Percentiles rank a stretch among this genome's conserved stretches.
phyloP scores from a whole-genome alignment of 2,888 invertebrate species.

The Hydropsyche betteni region DNA sequence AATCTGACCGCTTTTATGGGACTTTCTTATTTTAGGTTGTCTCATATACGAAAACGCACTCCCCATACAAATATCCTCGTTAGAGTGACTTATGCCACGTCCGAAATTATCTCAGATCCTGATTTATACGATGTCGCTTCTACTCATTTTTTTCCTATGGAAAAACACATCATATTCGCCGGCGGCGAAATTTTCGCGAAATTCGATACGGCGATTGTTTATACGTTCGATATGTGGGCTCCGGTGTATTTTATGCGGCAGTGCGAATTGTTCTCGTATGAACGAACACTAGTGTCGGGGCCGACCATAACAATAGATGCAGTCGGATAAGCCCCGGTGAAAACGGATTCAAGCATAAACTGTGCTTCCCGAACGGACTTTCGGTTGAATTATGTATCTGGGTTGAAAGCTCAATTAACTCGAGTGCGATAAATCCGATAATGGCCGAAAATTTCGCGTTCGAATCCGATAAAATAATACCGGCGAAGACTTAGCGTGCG shows the following conservation, averaged over 20 bases:
- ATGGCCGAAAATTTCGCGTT: constrained; percentile 24
- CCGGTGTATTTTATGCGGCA: constrained; percentile 14
- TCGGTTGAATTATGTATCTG: constrained; percentile 49
- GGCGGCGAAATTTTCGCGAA: not conserved
- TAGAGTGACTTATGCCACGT: constrained; percentile 45
- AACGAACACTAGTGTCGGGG: constrained; percentile 34
- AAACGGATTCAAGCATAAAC: constrained; percentile 49
- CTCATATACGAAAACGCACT: constrained; percentile 40
- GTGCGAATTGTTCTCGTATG: constrained; percentile 40
- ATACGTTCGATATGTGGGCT: not conserved
- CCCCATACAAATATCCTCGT: constrained; percentile 48
- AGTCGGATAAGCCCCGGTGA: constrained; percentile 48
- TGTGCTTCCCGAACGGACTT: constrained; percentile 50
- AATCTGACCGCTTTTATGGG: constrained; percentile 42
- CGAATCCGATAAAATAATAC: not conserved
- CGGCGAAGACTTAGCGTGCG: constrained; percentile 1
- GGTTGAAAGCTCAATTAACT: constrained; percentile 51
- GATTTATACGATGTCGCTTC: constrained; percentile 39
- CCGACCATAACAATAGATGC: constrained; percentile 50
- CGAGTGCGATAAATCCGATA: constrained; percentile 39
- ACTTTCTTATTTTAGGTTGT: constrained; percentile 40
- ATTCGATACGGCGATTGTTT: constrained; percentile 16
- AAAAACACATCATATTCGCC: no score
- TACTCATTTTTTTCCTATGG: no score
- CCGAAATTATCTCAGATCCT: constrained; percentile 44